Conservation (phyloP, 2,797 vertebrate genomes). For the Paratrypauchen microcephalus region DNA sequence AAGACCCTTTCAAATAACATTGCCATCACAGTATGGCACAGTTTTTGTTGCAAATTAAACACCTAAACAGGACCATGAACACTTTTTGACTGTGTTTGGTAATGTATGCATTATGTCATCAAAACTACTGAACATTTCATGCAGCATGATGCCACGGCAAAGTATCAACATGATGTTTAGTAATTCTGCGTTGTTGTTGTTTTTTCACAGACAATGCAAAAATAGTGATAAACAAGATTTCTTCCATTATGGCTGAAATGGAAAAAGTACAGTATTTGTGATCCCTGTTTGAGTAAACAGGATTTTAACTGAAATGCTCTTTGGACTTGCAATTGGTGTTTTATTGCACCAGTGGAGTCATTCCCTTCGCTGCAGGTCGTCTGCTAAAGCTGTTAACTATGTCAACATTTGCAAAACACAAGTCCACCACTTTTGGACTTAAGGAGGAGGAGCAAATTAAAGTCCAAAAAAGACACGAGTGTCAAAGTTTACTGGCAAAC, state of each 20-base stretch:
- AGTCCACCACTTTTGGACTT: slow-evolving; percentile 20
- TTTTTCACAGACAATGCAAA: not conserved
- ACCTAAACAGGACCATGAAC: too few species aligned
- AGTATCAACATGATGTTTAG: not conserved
- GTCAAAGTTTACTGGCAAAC: slow-evolving; percentile 13
- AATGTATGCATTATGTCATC: too few species aligned
- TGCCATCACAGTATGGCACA: too few species aligned
- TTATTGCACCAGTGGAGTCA: slow-evolving; percentile 30
- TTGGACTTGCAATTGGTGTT: slow-evolving; percentile 29
- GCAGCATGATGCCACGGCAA: too few species aligned
- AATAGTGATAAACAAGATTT: not conserved
- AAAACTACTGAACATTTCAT: too few species aligned
- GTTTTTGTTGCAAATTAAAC: too few species aligned
- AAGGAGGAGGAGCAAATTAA: slow-evolving; percentile 25
- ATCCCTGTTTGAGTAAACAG: not conserved
- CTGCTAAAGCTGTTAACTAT: slow-evolving; percentile 37
- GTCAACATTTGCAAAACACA: slow-evolving; percentile 53
- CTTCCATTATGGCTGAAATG: not conserved
- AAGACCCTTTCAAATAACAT: too few species aligned
- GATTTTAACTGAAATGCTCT: slow-evolving; percentile 16
- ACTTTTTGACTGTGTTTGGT: too few species aligned
- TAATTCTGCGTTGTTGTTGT: not conserved
- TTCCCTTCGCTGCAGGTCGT: slow-evolving; percentile 28
- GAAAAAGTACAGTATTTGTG: slow-evolving; percentile 2
- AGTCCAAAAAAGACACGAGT: slow-evolving; percentile 1